Percentiles rank a stretch among this genome's conserved stretches.
phyloP scores from a whole-genome alignment of 2,797 vertebrate species.

The Fringilla coelebs region DNA sequence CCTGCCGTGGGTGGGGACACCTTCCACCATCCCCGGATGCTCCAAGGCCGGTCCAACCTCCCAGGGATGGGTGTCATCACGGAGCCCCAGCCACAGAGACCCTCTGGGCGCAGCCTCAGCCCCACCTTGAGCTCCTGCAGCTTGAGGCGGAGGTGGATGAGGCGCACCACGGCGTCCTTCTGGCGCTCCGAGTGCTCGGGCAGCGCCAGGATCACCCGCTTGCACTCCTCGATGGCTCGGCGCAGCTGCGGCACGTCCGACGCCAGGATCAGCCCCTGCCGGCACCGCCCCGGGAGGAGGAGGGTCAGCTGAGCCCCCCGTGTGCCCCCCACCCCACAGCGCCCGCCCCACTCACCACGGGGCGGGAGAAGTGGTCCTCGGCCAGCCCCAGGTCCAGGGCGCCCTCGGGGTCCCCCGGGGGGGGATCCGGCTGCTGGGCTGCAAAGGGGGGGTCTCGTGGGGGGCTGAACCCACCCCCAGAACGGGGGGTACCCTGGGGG shows the following conservation, averaged over 20 bases:
- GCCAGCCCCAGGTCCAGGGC: constrained; percentile 89
- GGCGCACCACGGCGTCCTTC: constrained; percentile 92
- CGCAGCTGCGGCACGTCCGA: constrained; percentile 90
- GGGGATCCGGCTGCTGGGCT: constrained; percentile 78
- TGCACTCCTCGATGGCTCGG: constrained; percentile 93
- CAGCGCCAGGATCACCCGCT: constrained; percentile 88
- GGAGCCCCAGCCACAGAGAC: accelerated
- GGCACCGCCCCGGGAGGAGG: not conserved
- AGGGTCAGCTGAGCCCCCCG: not conserved
- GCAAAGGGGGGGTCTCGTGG: not conserved
- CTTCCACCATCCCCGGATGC: not conserved
- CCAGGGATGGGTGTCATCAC: accelerated
- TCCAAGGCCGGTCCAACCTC: accelerated
- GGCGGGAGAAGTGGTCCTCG: constrained; percentile 95
- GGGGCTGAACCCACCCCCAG: not conserved
- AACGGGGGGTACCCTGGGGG: accelerated
- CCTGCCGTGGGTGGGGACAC: not conserved
- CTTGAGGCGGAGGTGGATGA: constrained; percentile 95
- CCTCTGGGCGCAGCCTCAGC: accelerated
- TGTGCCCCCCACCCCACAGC: accelerated
- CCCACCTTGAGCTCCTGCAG: constrained; percentile 93
- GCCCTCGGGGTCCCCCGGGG: constrained; percentile 71
- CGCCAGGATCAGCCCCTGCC: constrained; percentile 87
- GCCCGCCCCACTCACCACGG: constrained; percentile 77
- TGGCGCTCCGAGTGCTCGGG: constrained; percentile 94